Evolutionary conservation across 2,888 invertebrate species (phyloP).

Genomic region (Drosophila meridiana): DNA sequence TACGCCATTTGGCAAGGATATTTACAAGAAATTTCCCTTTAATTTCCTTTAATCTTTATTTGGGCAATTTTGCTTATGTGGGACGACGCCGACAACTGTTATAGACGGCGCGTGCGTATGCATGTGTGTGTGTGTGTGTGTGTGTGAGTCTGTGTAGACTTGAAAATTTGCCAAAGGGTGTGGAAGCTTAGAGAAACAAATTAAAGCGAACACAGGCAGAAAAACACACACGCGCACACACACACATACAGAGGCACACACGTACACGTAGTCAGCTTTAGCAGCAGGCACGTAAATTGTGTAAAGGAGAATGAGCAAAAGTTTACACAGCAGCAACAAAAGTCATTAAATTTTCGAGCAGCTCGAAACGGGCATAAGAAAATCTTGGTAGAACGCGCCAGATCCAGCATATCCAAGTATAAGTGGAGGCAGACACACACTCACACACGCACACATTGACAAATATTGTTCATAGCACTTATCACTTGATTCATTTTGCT

Average conservation of each 20-base stretch:
- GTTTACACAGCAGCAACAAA: constrained; percentile 57
- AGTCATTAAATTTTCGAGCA: constrained; percentile 53
- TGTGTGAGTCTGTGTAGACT: constrained; percentile 32
- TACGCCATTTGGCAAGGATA: not conserved
- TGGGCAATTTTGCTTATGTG: constrained; percentile 19
- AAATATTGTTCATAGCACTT: constrained; percentile 59
- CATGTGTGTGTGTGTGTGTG: constrained; percentile 11
- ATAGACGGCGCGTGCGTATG: not conserved
- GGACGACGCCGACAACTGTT: constrained; percentile 14
- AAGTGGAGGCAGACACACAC: constrained; percentile 18
- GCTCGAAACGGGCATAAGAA: constrained; percentile 27
- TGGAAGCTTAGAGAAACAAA: constrained; percentile 56
- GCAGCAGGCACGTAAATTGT: constrained; percentile 50
- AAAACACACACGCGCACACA: constrained; percentile 5
- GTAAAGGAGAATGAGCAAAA: constrained; percentile 61
- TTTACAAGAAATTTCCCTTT: not conserved
- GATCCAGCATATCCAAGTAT: constrained; percentile 45
- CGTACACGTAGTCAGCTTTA: constrained; percentile 19
- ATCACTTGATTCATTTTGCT: constrained; percentile 50
- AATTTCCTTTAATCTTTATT: constrained; percentile 2
- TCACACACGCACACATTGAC: constrained; percentile 32
- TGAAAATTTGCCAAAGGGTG: constrained; percentile 72
- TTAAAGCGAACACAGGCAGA: constrained; percentile 29
- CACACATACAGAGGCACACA: not conserved
- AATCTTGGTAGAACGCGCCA: constrained; percentile 47